Base-by-base conservation (phyloP, 2,888 invertebrate species). In the Atherix ibis region DNA sequence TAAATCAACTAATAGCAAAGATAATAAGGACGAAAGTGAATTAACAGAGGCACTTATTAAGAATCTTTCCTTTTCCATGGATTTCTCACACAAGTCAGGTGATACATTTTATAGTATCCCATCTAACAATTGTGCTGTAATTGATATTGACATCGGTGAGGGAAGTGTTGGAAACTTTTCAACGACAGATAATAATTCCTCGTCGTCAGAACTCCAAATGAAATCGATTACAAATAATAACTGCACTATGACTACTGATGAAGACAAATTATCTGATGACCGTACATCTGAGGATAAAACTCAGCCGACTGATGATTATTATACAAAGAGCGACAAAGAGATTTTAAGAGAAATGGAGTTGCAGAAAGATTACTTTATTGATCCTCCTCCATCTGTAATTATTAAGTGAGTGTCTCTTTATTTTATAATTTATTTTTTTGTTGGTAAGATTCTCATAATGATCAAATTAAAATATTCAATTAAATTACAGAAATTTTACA, bases 31-130 rank as follows among this genome's bases (percentile, higher is more conserved):
- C 5, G 29, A 32, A 16, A 33, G 12, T 25, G 48, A 51, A 24
- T 48, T 50, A 13, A 50, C 55, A 1, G 50, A 51, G 18, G 44
- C 51, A 1, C 44, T 56, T 37, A 44, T 58, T 2, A 54, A 55
- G 33, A 56, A 50, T 44, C 40, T 60, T 8, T 55, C 58, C 0
- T 60, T 60, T 40, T 58, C 59, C 3, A 53, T 56, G 5, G 57
- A 59, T 13, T 57, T 60, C 35, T 22, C 16, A 18, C 15, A 25
- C 4, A 45, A 50, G 12, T 48, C 46, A 17, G 42, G 51, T 2
- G 47, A 47, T 38, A 43, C 44, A 13, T 42, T 58, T 30, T 61
- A 61, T 30, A 61, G 59, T 40, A 52, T 59, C 12, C 61, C 61
- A 12, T 50, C 45, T 28, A 61, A 60, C 41, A 60, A 59, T 43